phyloP scores from a whole-genome alignment of 1,140 invertebrate species.

The Orius insidiosus region DNA sequence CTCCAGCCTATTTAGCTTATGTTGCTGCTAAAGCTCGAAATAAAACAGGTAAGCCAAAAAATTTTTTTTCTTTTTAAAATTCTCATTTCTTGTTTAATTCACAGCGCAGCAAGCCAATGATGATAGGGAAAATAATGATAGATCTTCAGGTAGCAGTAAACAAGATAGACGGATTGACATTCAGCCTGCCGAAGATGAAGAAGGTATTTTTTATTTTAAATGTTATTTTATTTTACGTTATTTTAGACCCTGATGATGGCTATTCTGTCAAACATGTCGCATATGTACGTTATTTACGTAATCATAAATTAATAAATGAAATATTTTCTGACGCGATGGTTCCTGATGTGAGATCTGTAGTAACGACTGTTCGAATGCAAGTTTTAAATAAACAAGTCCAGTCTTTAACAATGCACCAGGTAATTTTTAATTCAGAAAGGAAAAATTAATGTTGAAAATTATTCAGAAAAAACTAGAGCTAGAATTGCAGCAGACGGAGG shows the following conservation, averaged over 20 bases:
- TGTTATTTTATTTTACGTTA: conserved; percentile 1
- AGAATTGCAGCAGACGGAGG: conserved; percentile 92
- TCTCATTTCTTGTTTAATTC: neutral
- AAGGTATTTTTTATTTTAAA: conserved; percentile 37
- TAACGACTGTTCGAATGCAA: conserved; percentile 75
- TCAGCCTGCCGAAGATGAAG: conserved; percentile 91
- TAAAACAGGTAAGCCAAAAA: conserved; percentile 34
- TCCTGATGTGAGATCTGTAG: conserved; percentile 84
- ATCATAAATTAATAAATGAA: conserved; percentile 91
- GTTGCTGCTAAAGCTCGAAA: conserved; percentile 84
- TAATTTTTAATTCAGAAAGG: too few species aligned
- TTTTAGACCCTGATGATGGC: conserved; percentile 77
- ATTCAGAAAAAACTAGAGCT: conserved; percentile 79
- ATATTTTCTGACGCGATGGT: conserved; percentile 91
- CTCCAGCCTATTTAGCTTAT: conserved; percentile 85
- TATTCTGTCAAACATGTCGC: conserved; percentile 90
- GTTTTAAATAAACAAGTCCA: conserved; percentile 86
- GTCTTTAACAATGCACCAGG: conserved; percentile 90
- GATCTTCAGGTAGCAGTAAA: conserved; percentile 32
- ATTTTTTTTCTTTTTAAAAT: neutral
- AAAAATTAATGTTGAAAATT: neutral
- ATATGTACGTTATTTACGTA: conserved; percentile 76
- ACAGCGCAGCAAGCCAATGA: conserved; percentile 36
- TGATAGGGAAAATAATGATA: conserved; percentile 36
- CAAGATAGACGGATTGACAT: conserved; percentile 79